Base-by-base conservation (phyloP, 2,797 vertebrate genomes). In the Sternotherus odoratus region DNA sequence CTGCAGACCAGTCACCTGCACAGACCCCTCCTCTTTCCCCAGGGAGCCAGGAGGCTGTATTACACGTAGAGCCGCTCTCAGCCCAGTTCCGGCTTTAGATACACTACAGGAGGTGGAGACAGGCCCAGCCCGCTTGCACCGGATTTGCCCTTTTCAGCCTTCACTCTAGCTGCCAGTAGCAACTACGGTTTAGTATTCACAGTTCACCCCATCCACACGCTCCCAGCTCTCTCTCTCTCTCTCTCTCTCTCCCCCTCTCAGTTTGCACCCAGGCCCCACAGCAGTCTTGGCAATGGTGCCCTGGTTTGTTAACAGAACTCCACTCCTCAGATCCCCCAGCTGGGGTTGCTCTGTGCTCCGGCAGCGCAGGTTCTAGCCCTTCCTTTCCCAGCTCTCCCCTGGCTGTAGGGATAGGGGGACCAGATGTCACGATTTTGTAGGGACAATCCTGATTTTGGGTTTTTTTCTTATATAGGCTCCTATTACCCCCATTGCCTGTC, bases 301-400 rank as follows among this genome's bases (percentile, higher is more conserved):
- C 8, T 3, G 0, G 2, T n/a, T 3, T 33, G 12, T 39, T 43
- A 5, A 6, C 43, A 4, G 5, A 3, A 0, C 0, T 43, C 7
- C 33, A 54, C 3, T 51, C 69, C 46, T 0, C 3, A 49, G 24
- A 7, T 0, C 19, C 39, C 1, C 21, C 56, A 3, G 16, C 3
- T 15, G 1, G 75, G 79, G 16, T 1, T 12, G 74, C 46, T 21
- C 28, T 9, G 26, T 46, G 26, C 33, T 5, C 11, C 92, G 53
- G 78, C 4, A 0, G 0, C 74, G 23, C 79, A 78, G 6, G 86
- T 2, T 19, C 72, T 0, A 50, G 30, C 8, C 15, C 5, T 13
- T 43, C 30, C 80, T 92, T 88, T 91, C 91, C 90, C 94, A 6
- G 80, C 24, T 19, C 89, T 50, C 84, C 53, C 33, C 75, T 75